phyloP scores from a whole-genome alignment of 2,797 vertebrate genomes.

The Lutjanus campechanus region DNA sequence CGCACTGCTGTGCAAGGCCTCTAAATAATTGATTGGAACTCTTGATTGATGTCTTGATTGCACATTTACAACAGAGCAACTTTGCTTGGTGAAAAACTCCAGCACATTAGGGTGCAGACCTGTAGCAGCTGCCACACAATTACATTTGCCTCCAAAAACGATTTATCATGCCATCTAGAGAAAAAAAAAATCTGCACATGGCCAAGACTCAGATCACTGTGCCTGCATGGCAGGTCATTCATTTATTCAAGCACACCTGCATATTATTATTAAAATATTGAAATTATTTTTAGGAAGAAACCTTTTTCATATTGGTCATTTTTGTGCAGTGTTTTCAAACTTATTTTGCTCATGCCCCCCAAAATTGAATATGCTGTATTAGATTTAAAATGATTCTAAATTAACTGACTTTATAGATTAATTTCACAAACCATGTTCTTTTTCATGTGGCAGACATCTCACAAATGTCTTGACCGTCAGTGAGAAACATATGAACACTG shows the following conservation, averaged over 20 bases:
- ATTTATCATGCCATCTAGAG: conserved; percentile 44
- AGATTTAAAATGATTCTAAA: not conserved
- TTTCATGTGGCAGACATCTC: conserved; percentile 13
- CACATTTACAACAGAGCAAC: conserved; percentile 56
- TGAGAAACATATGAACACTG: conserved; percentile 3
- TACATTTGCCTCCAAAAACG: conserved; percentile 51
- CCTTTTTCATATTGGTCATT: not conserved
- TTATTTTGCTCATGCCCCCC: not conserved
- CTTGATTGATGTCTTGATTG: conserved; percentile 69
- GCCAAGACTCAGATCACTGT: conserved; percentile 8
- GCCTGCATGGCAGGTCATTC: not conserved
- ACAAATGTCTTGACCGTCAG: not conserved
- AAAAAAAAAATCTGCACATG: conserved; percentile 38
- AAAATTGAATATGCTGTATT: not conserved
- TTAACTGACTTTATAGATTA: not conserved
- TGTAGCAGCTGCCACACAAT: conserved; percentile 45
- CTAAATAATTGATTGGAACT: conserved; percentile 61
- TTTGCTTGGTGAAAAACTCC: conserved; percentile 50
- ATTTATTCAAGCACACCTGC: conserved; percentile 9
- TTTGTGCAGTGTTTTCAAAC: not conserved
- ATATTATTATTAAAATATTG: not conserved
- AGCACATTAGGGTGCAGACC: conserved; percentile 51
- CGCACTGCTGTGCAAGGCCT: conserved; percentile 34
- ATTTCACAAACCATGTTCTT: conserved; percentile 1
- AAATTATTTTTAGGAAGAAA: not conserved